Evolutionary conservation across 2,113 vertebrate species (phyloP).

Genomic region (Pangasianodon hypophthalmus): DNA sequence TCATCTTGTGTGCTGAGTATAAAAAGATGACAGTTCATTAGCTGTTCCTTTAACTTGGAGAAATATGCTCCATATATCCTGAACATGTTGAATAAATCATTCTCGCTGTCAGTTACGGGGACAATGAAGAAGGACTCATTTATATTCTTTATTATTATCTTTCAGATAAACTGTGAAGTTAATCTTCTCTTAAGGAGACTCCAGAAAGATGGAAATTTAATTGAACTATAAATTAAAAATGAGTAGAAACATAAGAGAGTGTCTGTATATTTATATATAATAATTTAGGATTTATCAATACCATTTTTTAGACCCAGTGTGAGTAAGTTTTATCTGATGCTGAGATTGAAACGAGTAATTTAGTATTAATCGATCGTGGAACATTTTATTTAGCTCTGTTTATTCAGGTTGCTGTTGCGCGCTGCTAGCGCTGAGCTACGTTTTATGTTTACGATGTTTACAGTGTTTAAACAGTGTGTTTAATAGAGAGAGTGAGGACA

Average conservation of each 20-base stretch:
- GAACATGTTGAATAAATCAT: conserved; percentile 15
- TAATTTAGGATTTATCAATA: too few relatives aligned
- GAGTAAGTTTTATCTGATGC: not conserved
- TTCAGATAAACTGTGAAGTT: not conserved
- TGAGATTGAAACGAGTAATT: not conserved
- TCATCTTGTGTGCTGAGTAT: conserved; percentile 5
- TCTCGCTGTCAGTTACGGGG: conserved; percentile 4
- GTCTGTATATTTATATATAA: not conserved
- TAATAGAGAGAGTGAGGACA: too few relatives aligned
- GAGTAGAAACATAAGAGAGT: not conserved
- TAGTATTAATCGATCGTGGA: not conserved
- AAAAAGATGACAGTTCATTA: conserved; percentile 26
- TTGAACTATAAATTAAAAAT: conserved; percentile 4
- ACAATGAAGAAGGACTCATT: not conserved
- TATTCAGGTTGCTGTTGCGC: too few relatives aligned
- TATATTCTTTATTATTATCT: conserved; percentile 3
- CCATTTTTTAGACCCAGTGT: not conserved
- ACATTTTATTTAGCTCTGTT: not conserved
- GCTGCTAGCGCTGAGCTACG: too few relatives aligned
- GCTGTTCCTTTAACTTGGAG: conserved; percentile 19
- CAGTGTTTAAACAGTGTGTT: not conserved
- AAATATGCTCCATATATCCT: conserved; percentile 22
- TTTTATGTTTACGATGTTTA: too few relatives aligned
- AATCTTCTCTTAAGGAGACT: not conserved
- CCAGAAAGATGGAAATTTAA: conserved; percentile 11